A percentile compares a stretch with the other conserved stretches of the same genome.
Conservation (phyloP, 1,140 invertebrate genomes). For the Apis mellifera region DNA sequence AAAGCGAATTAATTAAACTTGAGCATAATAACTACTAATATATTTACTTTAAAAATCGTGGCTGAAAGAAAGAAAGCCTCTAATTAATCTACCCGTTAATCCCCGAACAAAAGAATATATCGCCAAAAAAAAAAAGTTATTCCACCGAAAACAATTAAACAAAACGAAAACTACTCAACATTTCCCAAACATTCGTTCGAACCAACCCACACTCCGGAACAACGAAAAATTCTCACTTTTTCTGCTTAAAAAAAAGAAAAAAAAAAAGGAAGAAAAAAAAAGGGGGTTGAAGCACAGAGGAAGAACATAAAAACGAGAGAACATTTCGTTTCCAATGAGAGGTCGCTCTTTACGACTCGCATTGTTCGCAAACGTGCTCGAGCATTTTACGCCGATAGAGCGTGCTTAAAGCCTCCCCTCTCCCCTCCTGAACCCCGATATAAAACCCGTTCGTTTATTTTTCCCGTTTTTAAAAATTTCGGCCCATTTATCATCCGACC, state of each 20-base stretch:
- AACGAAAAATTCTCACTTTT: not conserved
- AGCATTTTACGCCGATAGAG: slow-evolving; percentile 11
- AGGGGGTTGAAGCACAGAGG: not conserved
- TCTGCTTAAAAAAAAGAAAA: not conserved
- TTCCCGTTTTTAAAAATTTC: slow-evolving; percentile 13
- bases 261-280: not conserved
- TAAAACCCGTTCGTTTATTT: slow-evolving; percentile 34
- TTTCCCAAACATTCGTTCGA: not conserved
- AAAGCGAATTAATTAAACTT: no score
- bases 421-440: no score
- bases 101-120: no score
- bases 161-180: not conserved
- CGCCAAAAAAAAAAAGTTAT: not conserved
- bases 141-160: not conserved
- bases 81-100: not conserved
- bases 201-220: not conserved
- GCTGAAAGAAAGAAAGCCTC: not conserved
- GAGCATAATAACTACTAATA: no score
- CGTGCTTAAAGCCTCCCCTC: slow-evolving; percentile 11
- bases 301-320: slow-evolving; percentile 6
- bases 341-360: slow-evolving; percentile 18
- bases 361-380: slow-evolving; percentile 27
- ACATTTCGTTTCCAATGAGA: slow-evolving; percentile 36
- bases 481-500: not conserved
- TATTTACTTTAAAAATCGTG: not conserved